Evolutionary conservation across 2,888 invertebrate genomes (phyloP).

Genomic region (Dolomedes plantarius): DNA sequence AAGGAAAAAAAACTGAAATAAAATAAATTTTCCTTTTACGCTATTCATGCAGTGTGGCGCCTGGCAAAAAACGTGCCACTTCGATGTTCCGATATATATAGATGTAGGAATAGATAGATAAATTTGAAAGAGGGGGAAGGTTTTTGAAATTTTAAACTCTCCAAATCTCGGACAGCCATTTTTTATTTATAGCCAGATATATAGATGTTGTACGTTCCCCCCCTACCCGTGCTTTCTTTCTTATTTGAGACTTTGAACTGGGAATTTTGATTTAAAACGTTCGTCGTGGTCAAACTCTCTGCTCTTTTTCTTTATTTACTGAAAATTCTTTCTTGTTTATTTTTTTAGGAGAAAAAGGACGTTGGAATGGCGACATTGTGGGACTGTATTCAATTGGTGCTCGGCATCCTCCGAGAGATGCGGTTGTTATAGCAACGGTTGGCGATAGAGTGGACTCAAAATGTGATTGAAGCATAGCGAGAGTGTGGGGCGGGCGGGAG

Average conservation of each 20-base stretch:
- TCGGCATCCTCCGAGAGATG: constrained; percentile 37
- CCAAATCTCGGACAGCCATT: constrained; percentile 67
- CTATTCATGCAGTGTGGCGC: constrained; percentile 55
- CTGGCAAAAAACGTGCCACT: constrained; percentile 57
- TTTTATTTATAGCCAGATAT: constrained; percentile 60
- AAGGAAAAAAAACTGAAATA: constrained; percentile 27
- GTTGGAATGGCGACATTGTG: constrained; percentile 24
- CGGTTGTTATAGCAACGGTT: constrained; percentile 46
- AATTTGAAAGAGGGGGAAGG: constrained; percentile 53
- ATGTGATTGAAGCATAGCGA: constrained; percentile 48
- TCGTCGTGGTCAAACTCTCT: constrained; percentile 26
- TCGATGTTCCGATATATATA: constrained; percentile 33
- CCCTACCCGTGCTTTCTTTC: constrained; percentile 16
- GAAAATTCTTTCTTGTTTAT: constrained; percentile 36
- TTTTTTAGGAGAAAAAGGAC: constrained; percentile 46
- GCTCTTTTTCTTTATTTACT: constrained; percentile 15
- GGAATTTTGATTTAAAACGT: constrained; percentile 68
- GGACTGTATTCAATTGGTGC: constrained; percentile 62
- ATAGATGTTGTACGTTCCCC: constrained; percentile 32
- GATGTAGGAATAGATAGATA: constrained; percentile 43
- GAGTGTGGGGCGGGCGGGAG: background rate
- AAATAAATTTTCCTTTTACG: constrained; percentile 49
- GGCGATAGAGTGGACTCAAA: constrained; percentile 57
- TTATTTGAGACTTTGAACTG: constrained; percentile 33
- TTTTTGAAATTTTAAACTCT: constrained; percentile 69